These are phyloP conservation scores for Notechis scutatus DNA, from an alignment of 2,113 vertebrate species.

Conservation along the genomic window DNA sequence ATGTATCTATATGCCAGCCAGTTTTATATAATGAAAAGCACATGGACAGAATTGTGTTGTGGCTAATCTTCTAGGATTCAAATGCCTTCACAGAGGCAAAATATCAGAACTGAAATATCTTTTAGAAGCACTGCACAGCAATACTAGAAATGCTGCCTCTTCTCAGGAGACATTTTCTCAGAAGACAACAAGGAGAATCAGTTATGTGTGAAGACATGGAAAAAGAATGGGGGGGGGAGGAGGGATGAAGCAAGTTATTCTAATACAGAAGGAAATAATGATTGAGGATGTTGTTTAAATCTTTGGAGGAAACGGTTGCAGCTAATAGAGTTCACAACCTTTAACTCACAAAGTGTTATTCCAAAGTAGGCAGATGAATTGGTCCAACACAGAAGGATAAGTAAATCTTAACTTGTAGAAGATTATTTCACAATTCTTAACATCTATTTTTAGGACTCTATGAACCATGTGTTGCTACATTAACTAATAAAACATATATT, in stretches of 20 bases:
- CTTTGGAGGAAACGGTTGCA: neutral
- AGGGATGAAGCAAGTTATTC: neutral
- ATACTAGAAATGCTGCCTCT: neutral
- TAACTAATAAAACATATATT: neutral
- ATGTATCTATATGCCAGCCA: neutral
- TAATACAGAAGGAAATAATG: neutral
- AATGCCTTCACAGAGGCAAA: neutral
- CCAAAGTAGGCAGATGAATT: neutral
- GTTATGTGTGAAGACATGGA: neutral
- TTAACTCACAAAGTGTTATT: neutral
- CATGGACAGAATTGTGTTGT: neutral
- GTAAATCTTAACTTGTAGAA: neutral
- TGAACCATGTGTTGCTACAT: neutral
- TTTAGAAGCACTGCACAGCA: neutral
- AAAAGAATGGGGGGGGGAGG: neutral
- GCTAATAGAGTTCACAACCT: neutral
- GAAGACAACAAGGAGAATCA: neutral
- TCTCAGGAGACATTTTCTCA: neutral
- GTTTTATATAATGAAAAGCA: neutral
- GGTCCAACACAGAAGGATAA: neutral
- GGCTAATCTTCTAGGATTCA: neutral
- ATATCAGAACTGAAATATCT: neutral
- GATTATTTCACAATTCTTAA: neutral
- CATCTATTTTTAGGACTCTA: neutral
- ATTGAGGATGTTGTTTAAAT: neutral